Evolutionary conservation across 2,113 vertebrate genomes (phyloP), one percentile per base, ranked within the genome.

Genomic region (Rana temporaria): DNA sequence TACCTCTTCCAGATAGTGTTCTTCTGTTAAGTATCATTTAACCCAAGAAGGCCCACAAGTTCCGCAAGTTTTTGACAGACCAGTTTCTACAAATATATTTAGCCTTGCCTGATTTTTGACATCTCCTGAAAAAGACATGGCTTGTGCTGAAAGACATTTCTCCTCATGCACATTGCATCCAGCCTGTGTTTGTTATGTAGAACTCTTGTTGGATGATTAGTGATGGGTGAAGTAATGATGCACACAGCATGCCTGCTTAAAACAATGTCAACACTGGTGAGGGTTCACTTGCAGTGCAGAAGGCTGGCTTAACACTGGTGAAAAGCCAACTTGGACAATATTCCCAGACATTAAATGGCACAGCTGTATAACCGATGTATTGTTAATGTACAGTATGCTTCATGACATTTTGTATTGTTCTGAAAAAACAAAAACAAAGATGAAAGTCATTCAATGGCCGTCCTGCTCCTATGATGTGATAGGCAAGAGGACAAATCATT

Each of bases 231-330:
- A 84, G 76, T 79, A 78, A 24, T 62, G 70, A 81, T 56, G 84
- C 73, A 56, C 67, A 67, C 86, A 85, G 72, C 82, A 78, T 32
- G 0, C 72, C 65, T 78, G 83, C 65, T 24, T 64, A 76, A 78
- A 84, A 80, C 57, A 0, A 0, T 4, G 0, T 32, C 73, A 68
- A 77, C 0, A 82, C 74, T 63, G 75, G 69, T 6, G 48, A 64
- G 56, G 85, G 87, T 65, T 85, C 64, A 85, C 34, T 60, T 66
- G 67, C 34, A 80, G 78, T 80, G 78, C 78, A 80, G 66, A 80
- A 69, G 65, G 67, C 22, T 48, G 66, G 16, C 32, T 48, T n/a
- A 70, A 48, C 56, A 42, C 30, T 70, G 38, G 74, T 77, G 19
- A 42, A 62, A 71, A 34, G 71, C 73, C 59, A 75, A 38, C 8